A percentile compares a stretch with the other conserved stretches of the same genome.
Conservation (phyloP, 2,113 vertebrate species). For the Onychostoma macrolepis region DNA sequence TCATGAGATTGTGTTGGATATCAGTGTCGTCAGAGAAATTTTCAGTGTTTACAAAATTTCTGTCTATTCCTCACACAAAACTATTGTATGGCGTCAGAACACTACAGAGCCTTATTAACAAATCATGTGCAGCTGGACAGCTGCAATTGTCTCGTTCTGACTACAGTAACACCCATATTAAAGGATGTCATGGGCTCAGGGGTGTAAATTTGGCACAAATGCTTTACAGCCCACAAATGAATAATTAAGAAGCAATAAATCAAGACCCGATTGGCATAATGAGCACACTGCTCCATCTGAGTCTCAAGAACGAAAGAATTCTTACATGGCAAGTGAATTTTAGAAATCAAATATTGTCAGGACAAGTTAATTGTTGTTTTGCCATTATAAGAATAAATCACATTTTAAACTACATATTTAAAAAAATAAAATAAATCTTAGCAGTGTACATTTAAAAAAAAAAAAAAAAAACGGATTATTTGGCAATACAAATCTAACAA, state of each 20-base stretch:
- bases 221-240: conserved; percentile 59
- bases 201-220: conserved; percentile 60
- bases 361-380: background rate
- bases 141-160: conserved; percentile 49
- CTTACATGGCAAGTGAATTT: background rate
- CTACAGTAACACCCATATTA: conserved; percentile 58
- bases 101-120: background rate
- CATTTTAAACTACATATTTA: background rate
- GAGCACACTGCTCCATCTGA: conserved; percentile 48
- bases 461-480: background rate
- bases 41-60: background rate
- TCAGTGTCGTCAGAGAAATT: background rate
- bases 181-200: conserved; percentile 51
- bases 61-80: background rate
- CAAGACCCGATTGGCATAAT: conserved; percentile 56
- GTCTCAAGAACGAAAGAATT: background rate
- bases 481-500: background rate
- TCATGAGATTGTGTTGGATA: too few species aligned
- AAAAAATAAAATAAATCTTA: background rate
- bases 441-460: background rate
- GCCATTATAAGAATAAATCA: background rate
- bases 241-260: conserved; percentile 65
- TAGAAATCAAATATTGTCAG: background rate
- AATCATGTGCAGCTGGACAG: conserved; percentile 34
- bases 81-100: background rate